A percentile compares a stretch with the other conserved stretches of the same genome.
phyloP scores from a whole-genome alignment of 2,888 invertebrate species.

The Tetragonula carbonaria region DNA sequence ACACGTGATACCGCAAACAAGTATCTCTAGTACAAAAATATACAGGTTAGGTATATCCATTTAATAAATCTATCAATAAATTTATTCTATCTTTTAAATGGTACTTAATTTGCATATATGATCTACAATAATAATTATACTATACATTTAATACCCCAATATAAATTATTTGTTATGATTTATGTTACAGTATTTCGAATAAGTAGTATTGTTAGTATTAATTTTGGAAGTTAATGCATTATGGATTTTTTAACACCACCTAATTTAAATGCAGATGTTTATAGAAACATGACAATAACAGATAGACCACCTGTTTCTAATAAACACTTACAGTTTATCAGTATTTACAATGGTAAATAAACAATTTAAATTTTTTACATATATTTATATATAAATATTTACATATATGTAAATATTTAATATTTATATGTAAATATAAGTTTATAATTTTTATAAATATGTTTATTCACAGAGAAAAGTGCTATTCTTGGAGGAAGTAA shows the following conservation, averaged over 20 bases:
- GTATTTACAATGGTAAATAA: slow-evolving; percentile 78
- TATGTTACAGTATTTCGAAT: not conserved
- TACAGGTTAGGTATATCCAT: not conserved
- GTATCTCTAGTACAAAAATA: not conserved
- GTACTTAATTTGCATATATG: not conserved
- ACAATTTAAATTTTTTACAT: not conserved
- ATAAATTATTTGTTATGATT: not conserved
- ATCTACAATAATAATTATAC: not conserved
- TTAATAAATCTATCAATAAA: not conserved
- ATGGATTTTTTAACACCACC: slow-evolving; percentile 68
- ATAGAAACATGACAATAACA: slow-evolving; percentile 77
- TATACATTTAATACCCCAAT: not conserved
- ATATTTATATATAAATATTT: not conserved
- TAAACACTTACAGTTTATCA: slow-evolving; percentile 81
- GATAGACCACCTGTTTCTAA: slow-evolving; percentile 74
- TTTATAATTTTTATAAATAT: not conserved
- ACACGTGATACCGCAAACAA: not conserved
- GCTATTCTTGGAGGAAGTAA: slow-evolving; percentile 86
- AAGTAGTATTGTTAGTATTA: not conserved
- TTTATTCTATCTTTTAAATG: not conserved
- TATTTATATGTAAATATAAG: not conserved
- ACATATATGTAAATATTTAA: too few species aligned
- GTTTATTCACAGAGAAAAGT: slow-evolving; percentile 84
- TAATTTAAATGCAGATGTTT: slow-evolving; percentile 80
- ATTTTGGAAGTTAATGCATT: not conserved